Evolutionary conservation across 2,113 vertebrate genomes (phyloP).

Genomic region (Hucho hucho): DNA sequence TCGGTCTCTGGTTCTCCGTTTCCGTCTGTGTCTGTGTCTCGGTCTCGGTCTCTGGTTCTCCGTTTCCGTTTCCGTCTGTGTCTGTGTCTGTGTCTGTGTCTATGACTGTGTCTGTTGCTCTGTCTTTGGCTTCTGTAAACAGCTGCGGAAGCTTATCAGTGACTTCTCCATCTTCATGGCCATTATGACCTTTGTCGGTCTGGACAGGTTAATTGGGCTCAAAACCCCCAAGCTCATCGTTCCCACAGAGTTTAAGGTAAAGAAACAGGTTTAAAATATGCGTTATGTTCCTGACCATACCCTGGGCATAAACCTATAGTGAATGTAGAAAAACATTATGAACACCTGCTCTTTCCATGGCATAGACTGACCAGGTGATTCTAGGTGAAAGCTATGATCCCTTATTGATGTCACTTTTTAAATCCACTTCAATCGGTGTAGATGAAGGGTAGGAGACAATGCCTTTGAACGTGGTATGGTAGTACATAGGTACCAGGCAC

Average conservation of each 20-base stretch:
- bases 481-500: no score
- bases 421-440: no score
- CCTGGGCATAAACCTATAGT: not conserved
- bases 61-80: no score
- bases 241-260: conserved; percentile 86
- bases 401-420: no score
- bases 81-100: no score
- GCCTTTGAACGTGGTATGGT: no score
- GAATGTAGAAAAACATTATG: not conserved
- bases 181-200: conserved; percentile 90
- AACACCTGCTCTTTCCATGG: not conserved
- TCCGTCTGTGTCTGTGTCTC: no score
- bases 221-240: conserved; percentile 93
- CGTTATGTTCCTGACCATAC: not conserved
- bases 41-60: no score
- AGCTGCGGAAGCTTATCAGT: conserved; percentile 92
- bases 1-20: no score
- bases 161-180: conserved; percentile 96
- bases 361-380: no score
- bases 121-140: conserved; percentile 26
- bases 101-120: not conserved
- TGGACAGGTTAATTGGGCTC: conserved; percentile 86
- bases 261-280: not conserved
- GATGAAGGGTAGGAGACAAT: no score
- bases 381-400: no score